These are phyloP conservation scores for Lapara coniferarum DNA, from an alignment of 2,888 invertebrate species.

Conservation along the genomic window DNA sequence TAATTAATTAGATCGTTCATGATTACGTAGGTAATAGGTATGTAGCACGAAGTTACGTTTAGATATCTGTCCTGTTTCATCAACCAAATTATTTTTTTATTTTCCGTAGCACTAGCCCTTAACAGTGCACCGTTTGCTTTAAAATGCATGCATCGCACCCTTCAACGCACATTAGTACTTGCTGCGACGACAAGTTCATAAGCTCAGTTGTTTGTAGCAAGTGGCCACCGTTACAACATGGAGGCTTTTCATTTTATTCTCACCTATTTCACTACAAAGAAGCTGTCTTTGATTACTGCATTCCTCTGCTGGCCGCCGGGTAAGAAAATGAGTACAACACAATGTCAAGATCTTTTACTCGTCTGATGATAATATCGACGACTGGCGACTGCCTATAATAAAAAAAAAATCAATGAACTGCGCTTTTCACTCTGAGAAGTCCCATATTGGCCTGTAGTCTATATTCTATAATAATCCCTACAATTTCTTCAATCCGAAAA, in stretches of 20 bases:
- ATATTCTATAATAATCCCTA: not conserved
- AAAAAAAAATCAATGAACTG: too few relatives aligned
- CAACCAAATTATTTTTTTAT: too few relatives aligned
- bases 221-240: constrained; percentile 42
- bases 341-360: too few relatives aligned
- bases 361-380: too few relatives aligned
- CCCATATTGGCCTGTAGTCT: not conserved
- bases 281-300: constrained; percentile 56
- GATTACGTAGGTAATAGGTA: too few relatives aligned
- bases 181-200: not conserved
- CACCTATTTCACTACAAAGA: constrained; percentile 58
- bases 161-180: not conserved
- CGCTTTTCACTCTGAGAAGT: too few relatives aligned
- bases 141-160: not conserved
- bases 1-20: too few relatives aligned
- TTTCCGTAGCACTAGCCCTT: not conserved
- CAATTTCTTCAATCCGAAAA: not conserved
- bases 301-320: constrained; percentile 67
- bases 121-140: not conserved
- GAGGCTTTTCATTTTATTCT: constrained; percentile 51
- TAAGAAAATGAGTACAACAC: constrained; percentile 33
- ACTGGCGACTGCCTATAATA: too few relatives aligned
- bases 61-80: too few relatives aligned
- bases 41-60: too few relatives aligned
- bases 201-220: not conserved